Conservation (phyloP, 2,888 invertebrate genomes). For the Serrognathus titanus region DNA sequence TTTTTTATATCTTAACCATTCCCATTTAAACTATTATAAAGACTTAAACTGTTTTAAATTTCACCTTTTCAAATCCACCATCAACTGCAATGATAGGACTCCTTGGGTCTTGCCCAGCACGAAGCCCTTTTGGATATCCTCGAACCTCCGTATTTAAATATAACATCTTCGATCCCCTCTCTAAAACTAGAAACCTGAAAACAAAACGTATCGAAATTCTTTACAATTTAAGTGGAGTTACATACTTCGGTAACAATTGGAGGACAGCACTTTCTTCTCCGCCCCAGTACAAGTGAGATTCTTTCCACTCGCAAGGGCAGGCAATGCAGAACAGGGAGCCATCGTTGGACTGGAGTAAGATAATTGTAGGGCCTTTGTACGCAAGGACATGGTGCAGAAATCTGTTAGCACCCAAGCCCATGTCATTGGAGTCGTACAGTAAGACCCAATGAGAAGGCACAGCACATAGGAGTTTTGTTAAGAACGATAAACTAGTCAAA, state of each 20-base stretch:
- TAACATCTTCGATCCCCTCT: constrained; percentile 70
- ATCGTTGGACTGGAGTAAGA: constrained; percentile 55
- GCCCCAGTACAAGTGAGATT: constrained; percentile 82
- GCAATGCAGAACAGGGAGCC: constrained; percentile 74
- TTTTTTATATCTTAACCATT: too few relatives aligned
- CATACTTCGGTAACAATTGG: constrained; percentile 71
- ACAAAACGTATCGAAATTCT: constrained; percentile 12
- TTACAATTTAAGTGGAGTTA: constrained; percentile 20
- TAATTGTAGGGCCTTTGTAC: constrained; percentile 68
- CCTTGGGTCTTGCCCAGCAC: constrained; percentile 77
- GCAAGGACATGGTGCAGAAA: constrained; percentile 84
- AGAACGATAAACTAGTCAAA: constrained; percentile 49
- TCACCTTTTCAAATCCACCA: constrained; percentile 65
- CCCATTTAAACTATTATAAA: too few relatives aligned
- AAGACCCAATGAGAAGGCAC: constrained; percentile 81
- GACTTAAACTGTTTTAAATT: background rate
- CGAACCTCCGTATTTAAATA: constrained; percentile 81
- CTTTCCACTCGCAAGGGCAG: constrained; percentile 79
- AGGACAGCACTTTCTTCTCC: constrained; percentile 73
- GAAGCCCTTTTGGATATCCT: constrained; percentile 79
- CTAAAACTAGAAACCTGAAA: constrained; percentile 55
- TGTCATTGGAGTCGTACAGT: constrained; percentile 78
- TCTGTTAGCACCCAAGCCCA: constrained; percentile 80
- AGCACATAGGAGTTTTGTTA: constrained; percentile 62
- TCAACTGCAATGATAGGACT: constrained; percentile 71